These are phyloP conservation scores for Paramormyrops kingsleyae DNA, from an alignment of 2,113 vertebrate genomes.

Conservation along the genomic window DNA sequence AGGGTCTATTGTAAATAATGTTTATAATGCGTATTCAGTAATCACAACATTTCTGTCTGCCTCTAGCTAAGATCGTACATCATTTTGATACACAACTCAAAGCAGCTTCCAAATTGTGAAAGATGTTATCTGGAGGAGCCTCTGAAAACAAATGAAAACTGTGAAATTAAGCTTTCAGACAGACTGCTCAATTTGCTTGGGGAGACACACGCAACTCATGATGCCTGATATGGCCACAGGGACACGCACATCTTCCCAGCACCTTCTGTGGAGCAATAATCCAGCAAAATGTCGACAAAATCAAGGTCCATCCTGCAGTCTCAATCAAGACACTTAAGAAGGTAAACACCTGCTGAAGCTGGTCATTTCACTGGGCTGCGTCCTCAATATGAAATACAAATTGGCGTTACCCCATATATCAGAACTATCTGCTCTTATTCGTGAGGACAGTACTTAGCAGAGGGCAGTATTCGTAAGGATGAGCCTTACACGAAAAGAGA, in stretches of 20 bases:
- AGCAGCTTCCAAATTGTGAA: not conserved
- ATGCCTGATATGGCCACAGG: not conserved
- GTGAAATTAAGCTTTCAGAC: not conserved
- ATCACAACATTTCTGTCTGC: not conserved
- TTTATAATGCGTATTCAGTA: constrained; percentile 8
- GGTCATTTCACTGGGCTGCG: not conserved
- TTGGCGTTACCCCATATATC: not conserved
- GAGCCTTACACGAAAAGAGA: not conserved
- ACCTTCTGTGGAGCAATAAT: not conserved
- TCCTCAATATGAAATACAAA: not conserved
- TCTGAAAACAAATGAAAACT: not conserved
- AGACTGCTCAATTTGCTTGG: not conserved
- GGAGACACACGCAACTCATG: not conserved
- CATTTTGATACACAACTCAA: not conserved
- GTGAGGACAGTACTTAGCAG: not conserved
- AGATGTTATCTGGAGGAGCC: not conserved
- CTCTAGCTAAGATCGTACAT: not conserved
- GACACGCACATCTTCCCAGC: not conserved
- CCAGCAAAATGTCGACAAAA: not conserved
- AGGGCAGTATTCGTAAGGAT: not conserved
- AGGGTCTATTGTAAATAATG: not conserved
- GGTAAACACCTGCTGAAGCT: not conserved
- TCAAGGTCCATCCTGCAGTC: not conserved
- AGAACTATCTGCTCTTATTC: not conserved
- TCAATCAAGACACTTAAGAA: not conserved